A percentile compares a stretch with the other conserved stretches of the same genome.
These are phyloP conservation scores for Lophotis ruficrista DNA, from an alignment of 2,113 vertebrate species.

Conservation along the genomic window DNA sequence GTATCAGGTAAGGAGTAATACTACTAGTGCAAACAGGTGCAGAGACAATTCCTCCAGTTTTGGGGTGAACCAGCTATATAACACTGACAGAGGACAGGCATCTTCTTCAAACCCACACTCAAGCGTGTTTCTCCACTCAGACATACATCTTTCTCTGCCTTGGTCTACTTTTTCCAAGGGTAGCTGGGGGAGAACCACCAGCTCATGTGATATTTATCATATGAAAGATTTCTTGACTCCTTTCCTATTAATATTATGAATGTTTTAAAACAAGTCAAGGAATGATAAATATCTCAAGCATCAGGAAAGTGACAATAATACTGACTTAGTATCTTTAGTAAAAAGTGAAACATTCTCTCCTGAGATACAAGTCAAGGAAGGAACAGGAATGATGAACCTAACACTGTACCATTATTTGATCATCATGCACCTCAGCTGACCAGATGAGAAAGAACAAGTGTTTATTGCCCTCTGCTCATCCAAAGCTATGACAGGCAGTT, in stretches of 20 bases:
- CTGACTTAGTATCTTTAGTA: conserved; percentile 72
- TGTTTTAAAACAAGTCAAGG: conserved; percentile 43
- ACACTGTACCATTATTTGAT: conserved; percentile 69
- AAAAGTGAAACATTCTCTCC: conserved; percentile 71
- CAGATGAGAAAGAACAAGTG: conserved; percentile 33
- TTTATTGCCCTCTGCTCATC: conserved; percentile 34
- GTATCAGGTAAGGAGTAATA: conserved; percentile 63
- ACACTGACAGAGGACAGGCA: conserved; percentile 5
- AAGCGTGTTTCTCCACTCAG: conserved; percentile 20
- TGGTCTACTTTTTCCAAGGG: conserved; percentile 18
- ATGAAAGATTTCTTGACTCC: not conserved
- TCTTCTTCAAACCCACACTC: conserved; percentile 29
- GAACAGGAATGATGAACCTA: conserved; percentile 58
- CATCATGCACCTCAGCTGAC: conserved; percentile 63
- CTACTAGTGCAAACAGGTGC: conserved; percentile 74
- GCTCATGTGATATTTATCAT: not conserved
- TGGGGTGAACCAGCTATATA: conserved; percentile 32
- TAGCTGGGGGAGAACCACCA: not conserved
- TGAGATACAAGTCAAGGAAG: conserved; percentile 67
- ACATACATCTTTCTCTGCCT: conserved; percentile 14
- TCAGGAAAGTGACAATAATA: conserved; percentile 73
- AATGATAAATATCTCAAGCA: conserved; percentile 54
- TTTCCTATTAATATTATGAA: conserved; percentile 23
- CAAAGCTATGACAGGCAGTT: conserved; percentile 33
- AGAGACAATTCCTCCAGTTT: conserved; percentile 48